Base-by-base conservation (phyloP, 2,888 invertebrate species). In the Bruchidius siliquastri region DNA sequence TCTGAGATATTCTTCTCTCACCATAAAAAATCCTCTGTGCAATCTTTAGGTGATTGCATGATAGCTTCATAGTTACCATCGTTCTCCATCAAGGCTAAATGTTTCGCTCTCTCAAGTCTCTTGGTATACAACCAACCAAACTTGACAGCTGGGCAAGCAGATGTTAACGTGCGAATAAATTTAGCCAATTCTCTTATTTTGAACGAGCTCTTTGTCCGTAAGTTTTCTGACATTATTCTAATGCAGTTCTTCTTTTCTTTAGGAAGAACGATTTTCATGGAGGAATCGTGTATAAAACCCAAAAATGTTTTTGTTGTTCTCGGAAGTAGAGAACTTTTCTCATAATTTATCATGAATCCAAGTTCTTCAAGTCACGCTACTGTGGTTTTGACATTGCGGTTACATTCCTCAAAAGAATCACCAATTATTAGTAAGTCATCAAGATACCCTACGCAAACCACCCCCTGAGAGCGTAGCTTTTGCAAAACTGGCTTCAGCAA, bases 51-150 rank as follows among this genome's bases (percentile, higher is more conserved):
- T 20, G 71, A 22, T 8, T n/a, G 21, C 75, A 75, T 73, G 20
- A 4, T 20, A 6, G 4, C 66, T 21, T 73, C 72, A 30, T 67
- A 73, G 70, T 75, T 69, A 20, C 67, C n/a, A 18, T 70, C 67
- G 26, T 30, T 20, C 32, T 68, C 66, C 20, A 21, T 26, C 18
- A 81, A 68, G 30, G 74, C 80, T 30, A 75, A 26, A 71, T 72
- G 74, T 75, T 76, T 76, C 22, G 71, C 71, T 20, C 77, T 69
- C 72, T 79, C 76, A n/a, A 76, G 68, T 49, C 74, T n/a, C 74
- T 83, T 82, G 0, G 82, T 81, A 22, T 83, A 79, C 1, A 83
- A 72, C 78, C 79, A 81, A 3, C 82, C 81, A 71, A 82, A 82
- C 70, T 81, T 77, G 6, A 82, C 74, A 2, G 80, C 82, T n/a